Conservation (phyloP, 2,113 vertebrate species). For the Balaeniceps rex region DNA sequence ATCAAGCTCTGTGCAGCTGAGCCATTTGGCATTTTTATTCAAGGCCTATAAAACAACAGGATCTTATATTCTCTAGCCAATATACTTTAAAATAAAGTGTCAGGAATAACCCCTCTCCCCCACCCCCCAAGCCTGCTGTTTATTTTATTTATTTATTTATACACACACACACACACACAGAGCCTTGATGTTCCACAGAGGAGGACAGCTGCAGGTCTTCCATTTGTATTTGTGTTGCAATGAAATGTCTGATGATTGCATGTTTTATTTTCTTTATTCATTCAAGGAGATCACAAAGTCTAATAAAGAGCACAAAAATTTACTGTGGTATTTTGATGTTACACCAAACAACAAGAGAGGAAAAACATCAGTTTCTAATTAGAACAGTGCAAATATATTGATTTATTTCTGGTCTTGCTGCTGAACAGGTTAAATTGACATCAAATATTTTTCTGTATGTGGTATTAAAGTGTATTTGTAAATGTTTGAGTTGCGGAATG, state of each 20-base stretch:
- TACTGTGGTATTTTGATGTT: neutral
- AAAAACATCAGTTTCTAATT: neutral
- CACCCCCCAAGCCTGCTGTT: neutral
- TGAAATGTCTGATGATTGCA: neutral
- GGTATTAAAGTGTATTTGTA: neutral
- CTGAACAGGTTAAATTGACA: neutral
- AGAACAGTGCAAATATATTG: neutral
- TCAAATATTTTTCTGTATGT: neutral
- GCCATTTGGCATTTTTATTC: neutral
- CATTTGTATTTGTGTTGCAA: neutral
- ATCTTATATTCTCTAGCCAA: neutral
- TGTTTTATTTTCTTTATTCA: neutral
- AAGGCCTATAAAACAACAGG: neutral
- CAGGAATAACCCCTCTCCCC: neutral
- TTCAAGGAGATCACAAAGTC: neutral
- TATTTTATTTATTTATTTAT: neutral
- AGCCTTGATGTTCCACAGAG: neutral
- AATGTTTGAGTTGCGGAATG: neutral
- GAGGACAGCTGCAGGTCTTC: neutral
- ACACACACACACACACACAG: fast-evolving
- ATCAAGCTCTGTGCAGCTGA: neutral
- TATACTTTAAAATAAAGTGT: neutral
- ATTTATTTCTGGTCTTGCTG: neutral
- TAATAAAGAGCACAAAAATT: neutral
- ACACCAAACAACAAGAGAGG: neutral